These are phyloP conservation scores for Drosophila anomalata DNA, from an alignment of 2,888 invertebrate species.

Conservation along the genomic window DNA sequence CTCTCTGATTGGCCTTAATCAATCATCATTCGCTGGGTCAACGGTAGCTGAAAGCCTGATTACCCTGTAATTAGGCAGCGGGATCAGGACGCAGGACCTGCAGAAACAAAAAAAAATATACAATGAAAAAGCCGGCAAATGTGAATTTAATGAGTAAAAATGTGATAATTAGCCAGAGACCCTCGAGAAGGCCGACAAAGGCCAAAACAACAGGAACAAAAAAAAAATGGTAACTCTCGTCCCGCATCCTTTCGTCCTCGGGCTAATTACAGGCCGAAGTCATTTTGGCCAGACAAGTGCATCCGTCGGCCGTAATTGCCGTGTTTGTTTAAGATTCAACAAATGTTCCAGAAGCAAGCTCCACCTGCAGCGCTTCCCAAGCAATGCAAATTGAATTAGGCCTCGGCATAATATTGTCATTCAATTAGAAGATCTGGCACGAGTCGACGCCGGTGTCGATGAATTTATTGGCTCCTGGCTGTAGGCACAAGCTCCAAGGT, in stretches of 20 bases:
- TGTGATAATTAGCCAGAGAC: conserved; percentile 71
- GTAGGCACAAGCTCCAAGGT: conserved; percentile 16
- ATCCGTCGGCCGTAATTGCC: conserved; percentile 47
- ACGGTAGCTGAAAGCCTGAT: conserved; percentile 73
- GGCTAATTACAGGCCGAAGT: conserved; percentile 59
- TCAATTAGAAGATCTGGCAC: conserved; percentile 48
- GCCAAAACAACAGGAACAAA: conserved; percentile 20
- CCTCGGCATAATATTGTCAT: conserved; percentile 64
- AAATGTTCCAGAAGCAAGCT: conserved; percentile 16
- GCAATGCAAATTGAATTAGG: conserved; percentile 65
- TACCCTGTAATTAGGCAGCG: conserved; percentile 56
- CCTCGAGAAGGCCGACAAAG: conserved; percentile 69
- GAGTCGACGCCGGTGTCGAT: background rate
- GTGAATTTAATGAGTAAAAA: conserved; percentile 80
- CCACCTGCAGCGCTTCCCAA: conserved; percentile 53
- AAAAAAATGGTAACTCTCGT: conserved; percentile 12
- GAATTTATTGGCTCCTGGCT: background rate
- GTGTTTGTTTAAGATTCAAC: conserved; percentile 49
- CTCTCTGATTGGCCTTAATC: conserved; percentile 50
- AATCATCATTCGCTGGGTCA: conserved; percentile 62
- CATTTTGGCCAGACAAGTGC: conserved; percentile 60
- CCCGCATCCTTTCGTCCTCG: conserved; percentile 32
- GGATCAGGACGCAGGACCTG: conserved; percentile 33
- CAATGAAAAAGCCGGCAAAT: conserved; percentile 54
- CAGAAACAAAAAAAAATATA: conserved; percentile 6